Percentiles rank a stretch among this genome's conserved stretches.
phyloP scores from a whole-genome alignment of 2,888 invertebrate genomes.

The Drosophila nigricruria region DNA sequence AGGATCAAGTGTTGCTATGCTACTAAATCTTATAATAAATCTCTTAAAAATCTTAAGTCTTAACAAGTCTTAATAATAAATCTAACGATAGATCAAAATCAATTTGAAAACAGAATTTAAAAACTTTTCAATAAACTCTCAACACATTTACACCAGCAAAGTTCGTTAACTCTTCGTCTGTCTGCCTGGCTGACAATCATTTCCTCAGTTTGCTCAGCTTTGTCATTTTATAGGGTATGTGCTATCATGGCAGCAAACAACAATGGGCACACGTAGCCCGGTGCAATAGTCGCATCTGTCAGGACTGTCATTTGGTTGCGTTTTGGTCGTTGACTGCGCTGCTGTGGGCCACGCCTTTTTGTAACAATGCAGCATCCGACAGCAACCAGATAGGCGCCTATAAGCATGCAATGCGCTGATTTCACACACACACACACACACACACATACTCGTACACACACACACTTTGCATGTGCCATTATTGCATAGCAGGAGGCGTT shows the following conservation, averaged over 20 bases:
- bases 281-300: slow-evolving; percentile 50
- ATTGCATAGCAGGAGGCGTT: slow-evolving; percentile 31
- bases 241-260: slow-evolving; percentile 21
- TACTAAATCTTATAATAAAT: too few species aligned
- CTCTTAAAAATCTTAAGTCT: too few species aligned
- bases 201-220: neutral
- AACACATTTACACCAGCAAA: neutral
- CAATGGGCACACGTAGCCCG: slow-evolving; percentile 29
- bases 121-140: neutral
- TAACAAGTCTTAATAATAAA: neutral
- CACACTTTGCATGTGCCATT: slow-evolving; percentile 28
- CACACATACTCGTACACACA: slow-evolving; percentile 4
- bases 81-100: neutral
- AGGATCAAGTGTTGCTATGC: too few species aligned
- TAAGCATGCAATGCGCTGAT: slow-evolving; percentile 51
- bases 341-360: slow-evolving; percentile 29
- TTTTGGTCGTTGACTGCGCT: slow-evolving; percentile 35
- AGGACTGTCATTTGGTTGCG: slow-evolving; percentile 42
- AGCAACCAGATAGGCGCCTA: slow-evolving; percentile 34
- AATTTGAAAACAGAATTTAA: neutral
- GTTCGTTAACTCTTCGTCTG: neutral
- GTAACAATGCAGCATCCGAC: slow-evolving; percentile 63
- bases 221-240: neutral
- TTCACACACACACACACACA: slow-evolving; percentile 20
- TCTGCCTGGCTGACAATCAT: neutral